Base-by-base conservation (phyloP, 1,140 invertebrate genomes). In the Saccostrea glomerata region DNA sequence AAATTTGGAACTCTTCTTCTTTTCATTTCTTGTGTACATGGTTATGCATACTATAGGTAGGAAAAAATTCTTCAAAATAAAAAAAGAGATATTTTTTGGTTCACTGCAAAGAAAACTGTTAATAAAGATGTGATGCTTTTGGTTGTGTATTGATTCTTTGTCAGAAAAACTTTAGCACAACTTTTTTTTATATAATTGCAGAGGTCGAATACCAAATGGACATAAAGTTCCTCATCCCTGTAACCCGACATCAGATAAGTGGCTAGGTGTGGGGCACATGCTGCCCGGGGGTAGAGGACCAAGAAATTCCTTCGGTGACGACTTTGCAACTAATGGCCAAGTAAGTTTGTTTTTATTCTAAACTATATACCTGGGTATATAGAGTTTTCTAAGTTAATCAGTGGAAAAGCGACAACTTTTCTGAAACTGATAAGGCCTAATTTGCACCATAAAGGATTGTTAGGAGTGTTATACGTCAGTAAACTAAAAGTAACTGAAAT, bases 1-100 rank as follows among this genome's bases (percentile, higher is more conserved):
- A 77, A 36, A 77, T 77, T 77, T 77, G 70, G 70, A 77, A 77
- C 70, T 77, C 70, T 77, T 77, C 70, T 77, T 77, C 25, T 25
- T 77, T 25, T 77, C 23, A 30, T 77, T 77, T 25, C 70, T 77
- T 77, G 70, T 30, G 23, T 77, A 77, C 70, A 30, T 77, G 70
- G 70, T 36, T 77, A 77, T 15, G 70, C 70, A 30, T 77, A 30
- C 25, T 77, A 36, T 30, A 77, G 70, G 70, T 77, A 36, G 58
- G 58, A 63, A 6, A 17, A 17, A 63, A 20, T 20, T 63, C 58
- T 63, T 63, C 15, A 95, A 97, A 97, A 95, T 95, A 96, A 94
- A 89, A 86, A 55, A 63, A 63, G 20, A 60, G 20, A 63, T 20
- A 63, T 20, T 47, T 6, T 47, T 47, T 47, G 5, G 9, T 47